Percentiles rank a stretch among this genome's conserved stretches.
phyloP scores from a whole-genome alignment of 2,888 invertebrate genomes.

The Graphium colonna region DNA sequence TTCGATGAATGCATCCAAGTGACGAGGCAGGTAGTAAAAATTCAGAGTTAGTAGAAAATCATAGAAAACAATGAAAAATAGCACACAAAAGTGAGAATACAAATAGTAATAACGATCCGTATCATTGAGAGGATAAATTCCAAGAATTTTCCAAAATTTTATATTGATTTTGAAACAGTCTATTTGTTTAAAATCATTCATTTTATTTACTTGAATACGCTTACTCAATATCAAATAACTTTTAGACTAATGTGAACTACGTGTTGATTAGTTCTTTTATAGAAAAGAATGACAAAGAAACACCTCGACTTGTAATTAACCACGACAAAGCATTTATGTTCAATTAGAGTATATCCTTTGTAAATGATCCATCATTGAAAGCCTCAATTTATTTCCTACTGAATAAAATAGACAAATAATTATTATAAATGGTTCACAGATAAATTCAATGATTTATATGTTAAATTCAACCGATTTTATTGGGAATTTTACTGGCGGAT shows the following conservation, averaged over 20 bases:
- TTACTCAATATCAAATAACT: background rate
- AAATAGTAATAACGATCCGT: conserved; percentile 33
- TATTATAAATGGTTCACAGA: too few relatives aligned
- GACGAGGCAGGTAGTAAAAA: conserved; percentile 44
- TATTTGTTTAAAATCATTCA: conserved; percentile 34
- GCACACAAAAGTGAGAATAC: conserved; percentile 39
- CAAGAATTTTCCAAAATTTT: conserved; percentile 47
- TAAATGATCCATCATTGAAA: too few relatives aligned
- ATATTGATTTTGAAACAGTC: conserved; percentile 50
- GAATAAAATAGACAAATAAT: background rate
- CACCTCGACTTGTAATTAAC: conserved; percentile 18
- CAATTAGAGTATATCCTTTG: conserved; percentile 6
- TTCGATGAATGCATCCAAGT: conserved; percentile 46
- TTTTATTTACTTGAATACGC: background rate
- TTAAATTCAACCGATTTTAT: too few relatives aligned
- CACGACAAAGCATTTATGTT: conserved; percentile 7
- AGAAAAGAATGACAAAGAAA: conserved; percentile 4
- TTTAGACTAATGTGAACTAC: background rate
- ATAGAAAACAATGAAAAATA: conserved; percentile 37
- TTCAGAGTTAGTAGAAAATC: conserved; percentile 39
- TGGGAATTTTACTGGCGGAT: too few relatives aligned
- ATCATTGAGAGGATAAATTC: conserved; percentile 38
- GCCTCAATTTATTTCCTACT: conserved; percentile 1
- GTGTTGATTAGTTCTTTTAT: background rate
- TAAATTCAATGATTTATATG: too few relatives aligned